phyloP scores from a whole-genome alignment of 2,888 invertebrate species.

The Julus scanicus region DNA sequence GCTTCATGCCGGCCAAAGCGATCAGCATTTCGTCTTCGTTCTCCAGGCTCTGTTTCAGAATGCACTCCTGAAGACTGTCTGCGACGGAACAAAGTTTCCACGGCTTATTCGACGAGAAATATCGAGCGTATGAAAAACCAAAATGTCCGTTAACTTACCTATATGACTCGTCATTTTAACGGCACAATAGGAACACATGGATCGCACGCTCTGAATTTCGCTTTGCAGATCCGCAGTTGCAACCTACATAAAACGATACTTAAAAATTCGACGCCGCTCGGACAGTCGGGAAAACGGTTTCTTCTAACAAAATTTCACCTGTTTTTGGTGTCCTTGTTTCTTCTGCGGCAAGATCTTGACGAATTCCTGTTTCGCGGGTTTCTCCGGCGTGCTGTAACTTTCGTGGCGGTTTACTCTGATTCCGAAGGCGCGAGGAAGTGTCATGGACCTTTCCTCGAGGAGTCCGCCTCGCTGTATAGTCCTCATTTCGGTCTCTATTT shows the following conservation, averaged over 20 bases:
- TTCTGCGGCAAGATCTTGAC: background rate
- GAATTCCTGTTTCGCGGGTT: background rate
- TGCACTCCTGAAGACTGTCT: slow-evolving; percentile 65
- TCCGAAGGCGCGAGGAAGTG: slow-evolving; percentile 4
- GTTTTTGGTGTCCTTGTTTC: background rate
- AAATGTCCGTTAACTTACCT: slow-evolving; percentile 53
- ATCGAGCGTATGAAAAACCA: background rate
- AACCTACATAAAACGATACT: background rate
- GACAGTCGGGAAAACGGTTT: too few relatives aligned
- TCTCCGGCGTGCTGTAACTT: background rate
- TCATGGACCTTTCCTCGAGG: background rate
- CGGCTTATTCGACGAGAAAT: too few relatives aligned
- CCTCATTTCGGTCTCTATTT: slow-evolving; percentile 34
- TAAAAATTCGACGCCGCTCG: too few relatives aligned
- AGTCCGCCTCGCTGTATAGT: background rate
- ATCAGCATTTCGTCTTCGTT: slow-evolving; percentile 65
- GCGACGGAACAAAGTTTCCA: slow-evolving; percentile 53
- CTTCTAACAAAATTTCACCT: background rate
- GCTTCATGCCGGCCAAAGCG: slow-evolving; percentile 66
- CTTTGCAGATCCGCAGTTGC: slow-evolving; percentile 47
- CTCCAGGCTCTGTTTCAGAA: slow-evolving; percentile 63
- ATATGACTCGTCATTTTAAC: slow-evolving; percentile 58
- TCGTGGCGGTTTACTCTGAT: background rate
- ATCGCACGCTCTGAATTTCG: slow-evolving; percentile 53
- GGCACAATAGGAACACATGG: slow-evolving; percentile 57